A percentile compares a stretch with the other conserved stretches of the same genome.
Evolutionary conservation across 2,113 vertebrate species (phyloP).

Genomic region (Prinia subflava): DNA sequence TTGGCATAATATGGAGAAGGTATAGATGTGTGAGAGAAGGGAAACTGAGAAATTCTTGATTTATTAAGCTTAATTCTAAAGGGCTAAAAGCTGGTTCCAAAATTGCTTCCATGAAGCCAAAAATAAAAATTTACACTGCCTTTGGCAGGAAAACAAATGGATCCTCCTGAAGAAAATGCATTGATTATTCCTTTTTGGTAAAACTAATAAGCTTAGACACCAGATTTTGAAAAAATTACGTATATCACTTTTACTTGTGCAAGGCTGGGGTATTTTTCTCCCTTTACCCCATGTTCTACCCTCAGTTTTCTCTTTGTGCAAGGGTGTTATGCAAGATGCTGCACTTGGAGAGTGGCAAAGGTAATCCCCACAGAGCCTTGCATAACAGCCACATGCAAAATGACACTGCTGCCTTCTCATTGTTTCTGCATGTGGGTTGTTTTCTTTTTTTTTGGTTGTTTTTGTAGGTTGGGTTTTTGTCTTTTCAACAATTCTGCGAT

Average conservation of each 20-base stretch:
- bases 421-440: background rate
- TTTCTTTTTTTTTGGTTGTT: background rate
- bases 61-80: background rate
- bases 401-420: background rate
- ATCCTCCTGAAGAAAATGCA: background rate
- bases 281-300: background rate
- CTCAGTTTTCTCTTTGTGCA: background rate
- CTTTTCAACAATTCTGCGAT: background rate
- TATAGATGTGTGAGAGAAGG: background rate
- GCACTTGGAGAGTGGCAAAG: background rate
- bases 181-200: background rate
- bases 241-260: background rate
- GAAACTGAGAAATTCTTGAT: background rate
- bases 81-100: background rate
- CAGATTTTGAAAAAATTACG: background rate
- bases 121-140: background rate
- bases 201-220: background rate
- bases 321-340: constrained; percentile 6
- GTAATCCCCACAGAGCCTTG: constrained; percentile 21
- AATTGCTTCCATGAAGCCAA: background rate
- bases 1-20: background rate
- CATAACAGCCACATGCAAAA: background rate
- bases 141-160: background rate
- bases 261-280: background rate
- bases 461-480: background rate